Base-by-base conservation (phyloP, 2,113 vertebrate genomes). In the Tetrao urogallus region DNA sequence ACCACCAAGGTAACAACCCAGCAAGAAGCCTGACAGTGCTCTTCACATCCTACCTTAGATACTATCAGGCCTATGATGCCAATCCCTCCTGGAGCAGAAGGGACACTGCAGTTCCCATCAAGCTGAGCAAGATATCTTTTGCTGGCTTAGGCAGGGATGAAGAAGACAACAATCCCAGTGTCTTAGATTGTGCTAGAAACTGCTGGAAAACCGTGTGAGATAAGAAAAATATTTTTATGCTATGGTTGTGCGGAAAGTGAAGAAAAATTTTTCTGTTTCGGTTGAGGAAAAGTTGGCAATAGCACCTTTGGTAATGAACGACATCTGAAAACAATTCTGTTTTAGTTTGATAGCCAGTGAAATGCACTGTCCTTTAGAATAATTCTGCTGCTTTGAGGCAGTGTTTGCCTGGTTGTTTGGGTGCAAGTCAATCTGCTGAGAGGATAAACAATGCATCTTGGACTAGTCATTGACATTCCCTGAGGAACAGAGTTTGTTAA, bases 361-460 rank as follows among this genome's bases (percentile, higher is more conserved):
- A 88, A 89, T 58, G 4, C 7, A 34, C 30, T 69, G 5, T 75
- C 18, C 60, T 78, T 38, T 30, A 60, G 85, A 93, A 65, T 61
- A 61, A 71, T 56, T 43, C 80, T 83, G 12, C 30, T 19, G 32
- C 45, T 79, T 57, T 14, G 45, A 84, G 83, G 34, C 52, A 64
- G 13, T 10, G 18, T 87, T 85, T 91, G 28, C 54, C 63, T 76
- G 24, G 32, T 67, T 82, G 52, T 8, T 65, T 79, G 54, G 74
- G 75, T 47, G 43, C 54, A 79, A 93, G 75, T 42, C 54, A 76
- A 6, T 32, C 72, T 76, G 34, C n/a, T 17, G 38, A 81, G 72
- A 93, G 42, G 60, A 81, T 66, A 92, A 95, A 80, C 30, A 58
- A 36, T 36, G 27, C 18, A 19, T 80, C 56, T 95, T n/a, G 32